Percentiles rank a stretch among this genome's conserved stretches.
Evolutionary conservation across 2,888 invertebrate species (phyloP).

Genomic region (Drosophila nr. fundita): DNA sequence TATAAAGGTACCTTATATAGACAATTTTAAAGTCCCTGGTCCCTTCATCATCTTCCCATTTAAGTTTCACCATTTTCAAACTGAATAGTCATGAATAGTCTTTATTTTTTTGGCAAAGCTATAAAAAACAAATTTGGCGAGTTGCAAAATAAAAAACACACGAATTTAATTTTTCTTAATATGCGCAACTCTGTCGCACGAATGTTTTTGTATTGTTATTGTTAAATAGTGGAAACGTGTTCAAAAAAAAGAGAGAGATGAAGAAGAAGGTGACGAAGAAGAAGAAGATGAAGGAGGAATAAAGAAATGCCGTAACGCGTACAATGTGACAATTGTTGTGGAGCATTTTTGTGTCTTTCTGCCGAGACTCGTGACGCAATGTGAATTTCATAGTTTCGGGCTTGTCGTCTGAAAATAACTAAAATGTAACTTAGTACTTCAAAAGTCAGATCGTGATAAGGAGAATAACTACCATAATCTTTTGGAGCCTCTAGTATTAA

Average conservation of each 20-base stretch:
- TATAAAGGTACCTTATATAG: not conserved
- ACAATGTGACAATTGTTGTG: conserved; percentile 75
- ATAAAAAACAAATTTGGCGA: conserved; percentile 32
- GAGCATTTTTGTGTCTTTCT: conserved; percentile 28
- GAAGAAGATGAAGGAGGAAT: conserved; percentile 19
- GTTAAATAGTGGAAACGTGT: conserved; percentile 45
- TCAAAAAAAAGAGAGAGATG: conserved; percentile 20
- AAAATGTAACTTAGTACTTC: conserved; percentile 27
- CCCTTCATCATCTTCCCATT: not conserved
- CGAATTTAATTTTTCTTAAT: conserved; percentile 53
- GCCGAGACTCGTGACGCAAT: conserved; percentile 46
- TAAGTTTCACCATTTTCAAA: conserved; percentile 18
- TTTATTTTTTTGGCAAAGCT: conserved; percentile 20
- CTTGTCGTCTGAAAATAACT: conserved; percentile 11
- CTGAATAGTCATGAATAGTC: conserved; percentile 21
- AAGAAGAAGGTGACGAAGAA: conserved; percentile 12
- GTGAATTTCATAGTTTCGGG: conserved; percentile 14
- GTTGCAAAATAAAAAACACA: conserved; percentile 13
- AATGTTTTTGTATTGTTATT: conserved; percentile 43
- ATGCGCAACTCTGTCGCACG: conserved; percentile 39
- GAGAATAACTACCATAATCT: conserved; percentile 6
- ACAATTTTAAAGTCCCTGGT: not conserved
- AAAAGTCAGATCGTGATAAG: conserved; percentile 51
- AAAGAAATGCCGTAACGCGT: conserved; percentile 63
- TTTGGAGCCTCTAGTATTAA: not conserved